Conservation (phyloP, 2,888 invertebrate species). For the Perizoma affinitatum region DNA sequence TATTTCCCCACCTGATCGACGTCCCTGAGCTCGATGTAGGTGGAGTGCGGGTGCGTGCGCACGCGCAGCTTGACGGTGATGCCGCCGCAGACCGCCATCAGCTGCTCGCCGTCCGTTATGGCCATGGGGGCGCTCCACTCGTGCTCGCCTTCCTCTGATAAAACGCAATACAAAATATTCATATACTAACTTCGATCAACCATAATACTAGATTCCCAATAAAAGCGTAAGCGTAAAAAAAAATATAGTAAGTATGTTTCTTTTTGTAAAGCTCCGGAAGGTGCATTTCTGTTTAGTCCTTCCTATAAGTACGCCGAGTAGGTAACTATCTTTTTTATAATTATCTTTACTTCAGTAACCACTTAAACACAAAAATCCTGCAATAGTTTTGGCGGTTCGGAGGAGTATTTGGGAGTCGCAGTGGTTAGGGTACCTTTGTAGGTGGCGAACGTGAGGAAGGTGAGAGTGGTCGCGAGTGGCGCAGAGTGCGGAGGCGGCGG, state of each 20-base stretch:
- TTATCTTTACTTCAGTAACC: no score
- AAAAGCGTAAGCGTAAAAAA: no score
- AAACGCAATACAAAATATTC: not conserved
- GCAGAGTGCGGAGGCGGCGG: conserved; percentile 55
- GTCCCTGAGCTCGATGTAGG: conserved; percentile 62
- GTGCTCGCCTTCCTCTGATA: conserved; percentile 43
- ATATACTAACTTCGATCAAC: not conserved
- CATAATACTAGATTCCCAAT: no score
- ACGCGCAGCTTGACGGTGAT: conserved; percentile 65
- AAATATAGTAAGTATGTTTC: no score
- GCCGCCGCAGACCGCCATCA: conserved; percentile 55
- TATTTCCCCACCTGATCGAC: conserved; percentile 59
- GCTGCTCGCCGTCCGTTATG: conserved; percentile 64
- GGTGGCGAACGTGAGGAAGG: conserved; percentile 56
- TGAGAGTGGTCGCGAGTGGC: conserved; percentile 30
- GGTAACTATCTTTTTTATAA: no score
- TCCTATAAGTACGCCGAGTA: no score
- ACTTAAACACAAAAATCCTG: no score
- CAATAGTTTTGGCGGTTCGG: no score
- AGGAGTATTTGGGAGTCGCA: no score
- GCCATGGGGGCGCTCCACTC: conserved; percentile 64
- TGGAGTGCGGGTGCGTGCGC: conserved; percentile 62
- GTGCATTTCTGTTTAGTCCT: no score
- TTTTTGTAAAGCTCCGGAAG: no score
- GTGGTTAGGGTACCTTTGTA: conserved; percentile 39